A percentile compares a stretch with the other conserved stretches of the same genome.
Evolutionary conservation across 53 echinoderm and acorn worm species (phyloP).

Genomic region (Paelopatides confundens): DNA sequence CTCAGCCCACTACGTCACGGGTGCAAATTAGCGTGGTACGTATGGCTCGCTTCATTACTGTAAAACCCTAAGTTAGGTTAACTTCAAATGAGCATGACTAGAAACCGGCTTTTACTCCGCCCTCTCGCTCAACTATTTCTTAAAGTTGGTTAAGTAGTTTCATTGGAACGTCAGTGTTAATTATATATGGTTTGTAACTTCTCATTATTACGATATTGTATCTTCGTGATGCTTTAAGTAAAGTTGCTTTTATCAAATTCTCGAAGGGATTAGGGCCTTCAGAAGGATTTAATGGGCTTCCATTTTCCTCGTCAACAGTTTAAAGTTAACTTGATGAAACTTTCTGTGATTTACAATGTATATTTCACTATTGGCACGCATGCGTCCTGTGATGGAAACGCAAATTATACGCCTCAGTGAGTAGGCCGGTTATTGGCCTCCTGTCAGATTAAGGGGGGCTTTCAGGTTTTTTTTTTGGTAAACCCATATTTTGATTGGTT

Average conservation of each 20-base stretch:
- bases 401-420: constrained; percentile 41
- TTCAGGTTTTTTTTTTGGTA: too few species aligned
- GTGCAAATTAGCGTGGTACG: constrained; percentile 42
- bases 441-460: background rate
- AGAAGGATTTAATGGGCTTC: constrained; percentile 19
- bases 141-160: constrained; percentile 14
- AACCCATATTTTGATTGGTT: too few species aligned
- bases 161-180: constrained; percentile 44
- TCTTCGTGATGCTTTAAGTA: constrained; percentile 22
- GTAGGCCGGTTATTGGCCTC: constrained; percentile 39
- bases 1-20: constrained; percentile 20
- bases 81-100: constrained; percentile 39
- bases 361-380: constrained; percentile 23
- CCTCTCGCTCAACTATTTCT: constrained; percentile 15
- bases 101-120: constrained; percentile 19
- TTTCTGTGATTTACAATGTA: constrained; percentile 12
- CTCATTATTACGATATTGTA: constrained; percentile 25
- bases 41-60: constrained; percentile 34
- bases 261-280: constrained; percentile 15
- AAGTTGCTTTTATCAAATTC: constrained; percentile 45
- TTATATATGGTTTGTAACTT: constrained; percentile 45
- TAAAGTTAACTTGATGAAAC: constrained; percentile 28
- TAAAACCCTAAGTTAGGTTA: constrained; percentile 25
- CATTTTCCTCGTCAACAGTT: constrained; percentile 30
- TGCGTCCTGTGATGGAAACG: constrained; percentile 42